Evolutionary conservation across 2,113 vertebrate species (phyloP), one percentile per base, ranked within the genome.

Genomic region (Trachemys scripta): DNA sequence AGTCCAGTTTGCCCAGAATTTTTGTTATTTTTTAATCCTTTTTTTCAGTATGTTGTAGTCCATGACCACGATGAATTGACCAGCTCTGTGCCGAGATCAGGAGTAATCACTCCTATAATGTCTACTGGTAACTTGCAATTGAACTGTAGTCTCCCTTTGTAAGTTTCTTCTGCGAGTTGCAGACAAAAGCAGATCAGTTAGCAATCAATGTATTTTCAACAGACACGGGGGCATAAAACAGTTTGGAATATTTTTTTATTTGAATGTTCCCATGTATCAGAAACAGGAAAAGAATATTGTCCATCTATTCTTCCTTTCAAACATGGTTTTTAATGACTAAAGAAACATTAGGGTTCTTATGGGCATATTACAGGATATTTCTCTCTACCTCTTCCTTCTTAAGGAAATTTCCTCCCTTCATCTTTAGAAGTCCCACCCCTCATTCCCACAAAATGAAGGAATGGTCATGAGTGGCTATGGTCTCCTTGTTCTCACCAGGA

Each of bases 71-170:
- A 85, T 20, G 3, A 90, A 49, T 24, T 88, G 45, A 2, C 50
- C 42, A 92, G 76, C 85, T 87, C 92, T 90, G 85, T 27, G 90
- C 20, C 57, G 12, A 19, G n/a, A 76, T 85, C 82, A 93, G 45
- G 54, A 94, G 24, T 72, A 95, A 92, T 22, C 35, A 93, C 79
- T 89, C 10, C 84, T 94, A 65, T 95, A 51, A 57, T 94, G 78
- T 82, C 27, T 92, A 57, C 56, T n/a, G 13, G 10, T 57, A 24
- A 49, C 53, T 87, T 84, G 83, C 20, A 80, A 59, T 76, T 95
- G 31, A 31, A 49, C 47, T 89, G 42, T 80, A 84, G 42, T 29
- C 59, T 95, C 93, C 80, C 54, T 90, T 83, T 87, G 47, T 75
- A 94, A 96, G 83, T 69, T 95, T 72, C 22, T 82, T 49, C 22